Conservation (phyloP, 2,113 vertebrate species). For the Tichodroma muraria region DNA sequence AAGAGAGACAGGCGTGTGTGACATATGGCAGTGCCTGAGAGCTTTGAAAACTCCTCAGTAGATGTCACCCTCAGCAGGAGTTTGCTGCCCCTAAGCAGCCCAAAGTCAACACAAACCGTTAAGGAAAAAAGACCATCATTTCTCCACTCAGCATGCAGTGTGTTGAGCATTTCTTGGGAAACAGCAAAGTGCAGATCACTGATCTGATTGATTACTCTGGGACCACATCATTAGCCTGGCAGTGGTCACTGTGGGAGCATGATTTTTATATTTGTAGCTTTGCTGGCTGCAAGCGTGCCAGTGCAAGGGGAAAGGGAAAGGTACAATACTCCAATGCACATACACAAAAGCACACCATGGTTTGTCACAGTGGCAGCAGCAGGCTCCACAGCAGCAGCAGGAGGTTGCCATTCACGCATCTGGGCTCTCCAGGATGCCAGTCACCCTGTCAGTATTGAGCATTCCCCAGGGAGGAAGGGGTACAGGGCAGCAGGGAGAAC, state of each 20-base stretch:
- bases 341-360: rapidly evolving
- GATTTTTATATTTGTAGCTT: not conserved
- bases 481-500: not conserved
- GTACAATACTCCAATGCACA: not conserved
- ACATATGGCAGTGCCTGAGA: not conserved
- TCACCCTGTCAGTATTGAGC: rapidly evolving
- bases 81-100: not conserved
- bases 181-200: not conserved
- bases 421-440: not conserved
- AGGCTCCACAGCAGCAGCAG: not conserved
- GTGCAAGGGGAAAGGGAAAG: not conserved
- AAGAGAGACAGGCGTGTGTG: not conserved
- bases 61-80: not conserved
- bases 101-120: not conserved
- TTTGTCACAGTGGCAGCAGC: not conserved
- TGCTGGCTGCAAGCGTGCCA: not conserved
- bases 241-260: not conserved
- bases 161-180: not conserved
- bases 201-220: not conserved
- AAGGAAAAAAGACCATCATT: not conserved
- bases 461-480: not conserved
- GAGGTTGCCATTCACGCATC: not conserved
- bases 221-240: not conserved
- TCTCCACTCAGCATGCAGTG: not conserved
- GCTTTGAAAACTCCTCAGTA: not conserved